A percentile compares a stretch with the other conserved stretches of the same genome.
These are phyloP conservation scores for Chrysomela aeneicollis DNA, from an alignment of 2,888 invertebrate genomes.

Conservation along the genomic window DNA sequence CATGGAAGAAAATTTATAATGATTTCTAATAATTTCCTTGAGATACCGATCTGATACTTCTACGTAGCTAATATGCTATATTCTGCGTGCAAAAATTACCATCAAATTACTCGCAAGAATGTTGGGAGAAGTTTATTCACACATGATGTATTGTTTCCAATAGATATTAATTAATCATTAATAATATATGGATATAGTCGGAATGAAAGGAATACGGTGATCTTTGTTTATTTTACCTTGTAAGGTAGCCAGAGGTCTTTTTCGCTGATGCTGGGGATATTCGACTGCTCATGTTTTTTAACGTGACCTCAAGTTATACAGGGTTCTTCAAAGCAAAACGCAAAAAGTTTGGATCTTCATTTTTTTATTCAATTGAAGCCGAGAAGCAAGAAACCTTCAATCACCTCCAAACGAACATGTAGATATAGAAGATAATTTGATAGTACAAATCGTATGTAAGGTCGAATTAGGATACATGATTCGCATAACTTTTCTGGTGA, in stretches of 20 bases:
- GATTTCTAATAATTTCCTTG: constrained; percentile 30
- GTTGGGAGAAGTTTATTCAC: constrained; percentile 19
- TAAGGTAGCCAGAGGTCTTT: not conserved
- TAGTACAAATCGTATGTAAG: too few species aligned
- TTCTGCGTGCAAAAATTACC: constrained; percentile 25
- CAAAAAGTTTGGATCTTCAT: too few species aligned
- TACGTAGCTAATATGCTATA: constrained; percentile 26
- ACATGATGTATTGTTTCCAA: constrained; percentile 29
- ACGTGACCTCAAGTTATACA: not conserved
- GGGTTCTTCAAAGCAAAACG: not conserved
- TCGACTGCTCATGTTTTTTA: not conserved
- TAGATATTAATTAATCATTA: constrained; percentile 30
- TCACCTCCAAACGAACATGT: too few species aligned
- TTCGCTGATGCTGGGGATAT: not conserved
- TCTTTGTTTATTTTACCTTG: not conserved
- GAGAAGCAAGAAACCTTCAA: too few species aligned
- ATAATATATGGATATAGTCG: constrained; percentile 19
- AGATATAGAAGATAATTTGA: too few species aligned
- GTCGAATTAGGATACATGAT: too few species aligned
- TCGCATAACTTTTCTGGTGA: too few species aligned
- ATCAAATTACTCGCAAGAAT: constrained; percentile 22
- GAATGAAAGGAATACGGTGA: too few species aligned
- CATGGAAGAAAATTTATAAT: constrained; percentile 33
- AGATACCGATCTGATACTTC: constrained; percentile 28
- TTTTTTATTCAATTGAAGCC: too few species aligned